Evolutionary conservation across 2,888 invertebrate genomes (phyloP).

Genomic region (Xestia rhomboidea): DNA sequence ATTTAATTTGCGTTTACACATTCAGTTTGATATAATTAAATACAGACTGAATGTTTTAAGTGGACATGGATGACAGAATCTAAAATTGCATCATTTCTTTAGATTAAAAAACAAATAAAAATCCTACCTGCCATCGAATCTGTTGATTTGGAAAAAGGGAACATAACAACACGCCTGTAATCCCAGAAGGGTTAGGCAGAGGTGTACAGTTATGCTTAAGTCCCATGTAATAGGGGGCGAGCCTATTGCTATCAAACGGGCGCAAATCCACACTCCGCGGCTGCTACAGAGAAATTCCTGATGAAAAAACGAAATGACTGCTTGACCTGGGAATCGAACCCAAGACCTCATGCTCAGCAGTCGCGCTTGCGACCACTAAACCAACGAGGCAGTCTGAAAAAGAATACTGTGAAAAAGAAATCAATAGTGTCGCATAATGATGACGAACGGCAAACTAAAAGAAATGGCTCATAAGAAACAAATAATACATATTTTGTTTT

Average conservation of each 20-base stretch:
- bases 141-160: not conserved
- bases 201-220: too few species aligned
- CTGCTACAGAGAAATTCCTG: too few species aligned
- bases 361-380: too few species aligned
- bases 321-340: too few species aligned
- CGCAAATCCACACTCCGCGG: too few species aligned
- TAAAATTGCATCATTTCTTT: not conserved
- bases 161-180: too few species aligned
- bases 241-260: too few species aligned
- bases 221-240: too few species aligned
- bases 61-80: not conserved
- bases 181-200: too few species aligned
- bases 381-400: not conserved
- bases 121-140: not conserved
- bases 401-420: too few species aligned
- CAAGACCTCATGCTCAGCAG: too few species aligned
- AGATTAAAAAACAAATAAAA: not conserved
- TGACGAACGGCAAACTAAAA: not conserved
- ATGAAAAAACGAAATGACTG: too few species aligned
- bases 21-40: conserved; percentile 14
- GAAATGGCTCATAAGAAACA: not conserved
- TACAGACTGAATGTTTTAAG: not conserved
- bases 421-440: not conserved
- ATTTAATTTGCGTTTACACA: conserved; percentile 9
- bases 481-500: not conserved